A percentile compares a stretch with the other conserved stretches of the same genome.
phyloP scores from a whole-genome alignment of 37 sponge, comb jelly and placozoan genomes.

The Spongia lamella region DNA sequence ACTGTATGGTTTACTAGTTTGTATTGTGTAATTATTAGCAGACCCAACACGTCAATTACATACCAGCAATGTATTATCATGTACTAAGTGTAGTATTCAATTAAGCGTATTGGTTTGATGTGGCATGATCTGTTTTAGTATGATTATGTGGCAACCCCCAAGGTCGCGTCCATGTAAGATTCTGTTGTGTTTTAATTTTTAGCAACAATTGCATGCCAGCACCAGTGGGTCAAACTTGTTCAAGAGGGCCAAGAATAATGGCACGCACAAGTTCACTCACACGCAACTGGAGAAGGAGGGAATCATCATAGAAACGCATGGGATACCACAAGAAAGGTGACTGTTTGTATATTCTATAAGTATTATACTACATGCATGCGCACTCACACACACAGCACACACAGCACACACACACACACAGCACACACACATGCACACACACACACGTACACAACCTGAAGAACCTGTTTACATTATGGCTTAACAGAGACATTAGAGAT shows the following conservation, averaged over 20 bases:
- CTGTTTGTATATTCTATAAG: neutral
- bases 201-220: constrained; percentile 5
- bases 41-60: too few species aligned
- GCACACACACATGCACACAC: neutral
- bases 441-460: neutral
- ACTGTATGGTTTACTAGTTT: too few species aligned
- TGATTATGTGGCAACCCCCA: too few species aligned
- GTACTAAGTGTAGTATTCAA: too few species aligned
- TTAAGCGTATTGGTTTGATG: too few species aligned
- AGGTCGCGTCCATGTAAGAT: too few species aligned
- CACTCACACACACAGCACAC: neutral
- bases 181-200: neutral
- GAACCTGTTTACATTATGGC: too few species aligned
- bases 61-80: too few species aligned
- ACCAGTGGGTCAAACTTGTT: neutral
- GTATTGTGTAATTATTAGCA: too few species aligned
- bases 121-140: too few species aligned
- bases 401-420: neutral
- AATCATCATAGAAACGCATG: constrained; percentile 74
- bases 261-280: constrained; percentile 57
- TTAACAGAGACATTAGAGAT: too few species aligned
- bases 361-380: neutral
- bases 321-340: constrained; percentile 73
- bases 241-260: constrained; percentile 24
- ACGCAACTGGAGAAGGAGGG: constrained; percentile 82